phyloP scores from a whole-genome alignment of 2,797 vertebrate genomes.

The Lates japonicus region DNA sequence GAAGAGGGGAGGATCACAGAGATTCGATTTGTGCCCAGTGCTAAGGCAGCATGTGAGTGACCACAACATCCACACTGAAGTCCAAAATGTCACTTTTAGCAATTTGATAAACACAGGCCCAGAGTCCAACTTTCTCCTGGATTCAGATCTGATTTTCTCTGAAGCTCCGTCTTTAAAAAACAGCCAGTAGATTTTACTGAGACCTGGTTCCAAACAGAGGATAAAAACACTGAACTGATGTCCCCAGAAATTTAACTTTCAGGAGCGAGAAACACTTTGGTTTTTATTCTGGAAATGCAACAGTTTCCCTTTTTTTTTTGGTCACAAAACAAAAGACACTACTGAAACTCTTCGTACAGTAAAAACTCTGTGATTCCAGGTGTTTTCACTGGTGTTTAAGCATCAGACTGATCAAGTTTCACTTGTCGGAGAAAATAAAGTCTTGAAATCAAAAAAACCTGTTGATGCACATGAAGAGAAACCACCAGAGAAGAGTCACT shows the following conservation, averaged over 20 bases:
- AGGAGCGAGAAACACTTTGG: too few species aligned
- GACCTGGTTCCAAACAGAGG: neutral
- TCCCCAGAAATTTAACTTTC: neutral
- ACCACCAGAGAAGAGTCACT: neutral
- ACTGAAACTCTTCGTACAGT: neutral
- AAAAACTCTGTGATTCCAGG: neutral
- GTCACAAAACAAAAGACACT: neutral
- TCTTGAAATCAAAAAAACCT: neutral
- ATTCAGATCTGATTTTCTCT: neutral
- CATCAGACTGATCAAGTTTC: neutral
- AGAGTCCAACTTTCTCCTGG: neutral
- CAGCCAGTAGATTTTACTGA: neutral
- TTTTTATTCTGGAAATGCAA: too few species aligned
- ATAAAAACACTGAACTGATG: neutral
- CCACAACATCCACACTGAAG: too few species aligned
- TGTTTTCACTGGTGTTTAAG: neutral
- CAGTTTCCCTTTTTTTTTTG: neutral
- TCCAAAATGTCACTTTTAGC: neutral
- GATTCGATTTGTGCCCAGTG: slow-evolving; percentile 94
- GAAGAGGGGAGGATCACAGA: slow-evolving; percentile 92
- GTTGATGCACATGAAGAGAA: slow-evolving; percentile 12
- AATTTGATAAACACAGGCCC: neutral
- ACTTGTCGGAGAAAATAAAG: neutral
- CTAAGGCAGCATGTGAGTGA: slow-evolving; percentile 90
- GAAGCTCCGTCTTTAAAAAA: neutral